Evolutionary conservation across 1,140 invertebrate genomes (phyloP).

Genomic region (Euglossa dilemma): DNA sequence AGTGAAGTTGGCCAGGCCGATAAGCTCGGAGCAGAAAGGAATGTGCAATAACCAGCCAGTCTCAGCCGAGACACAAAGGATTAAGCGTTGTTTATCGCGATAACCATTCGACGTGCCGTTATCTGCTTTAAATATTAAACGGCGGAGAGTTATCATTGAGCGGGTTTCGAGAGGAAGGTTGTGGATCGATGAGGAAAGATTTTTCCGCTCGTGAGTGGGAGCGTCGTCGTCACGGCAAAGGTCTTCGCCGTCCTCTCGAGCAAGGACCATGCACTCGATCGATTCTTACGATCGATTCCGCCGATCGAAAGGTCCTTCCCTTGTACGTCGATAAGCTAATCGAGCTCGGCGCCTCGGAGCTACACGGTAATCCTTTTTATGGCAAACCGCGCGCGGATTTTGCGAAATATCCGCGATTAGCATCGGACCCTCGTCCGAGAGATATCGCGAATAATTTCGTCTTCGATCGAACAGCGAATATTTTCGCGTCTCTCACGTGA

Average conservation of each 20-base stretch:
- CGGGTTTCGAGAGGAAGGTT: not conserved
- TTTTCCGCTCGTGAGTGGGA: conserved; percentile 70
- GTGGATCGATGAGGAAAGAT: conserved; percentile 56
- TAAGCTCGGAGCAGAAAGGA: not conserved
- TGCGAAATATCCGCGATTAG: not conserved
- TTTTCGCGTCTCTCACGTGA: too few relatives aligned
- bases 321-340: conserved; percentile 28
- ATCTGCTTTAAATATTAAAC: conserved; percentile 15
- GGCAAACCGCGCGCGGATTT: not conserved
- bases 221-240: conserved; percentile 62
- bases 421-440: not conserved
- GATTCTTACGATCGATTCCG: conserved; percentile 49
- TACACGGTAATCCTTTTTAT: conserved; percentile 9
- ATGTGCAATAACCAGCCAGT: not conserved
- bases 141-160: conserved; percentile 23
- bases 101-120: not conserved
- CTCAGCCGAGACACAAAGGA: not conserved
- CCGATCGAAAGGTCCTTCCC: conserved; percentile 37
- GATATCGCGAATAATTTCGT: not conserved
- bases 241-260: conserved; percentile 63
- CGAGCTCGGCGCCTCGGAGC: not conserved
- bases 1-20: not conserved
- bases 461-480: too few relatives aligned
- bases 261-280: conserved; percentile 65
- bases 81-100: not conserved